These are phyloP conservation scores for Ischnura elegans DNA, from an alignment of 2,888 invertebrate genomes.

Conservation along the genomic window DNA sequence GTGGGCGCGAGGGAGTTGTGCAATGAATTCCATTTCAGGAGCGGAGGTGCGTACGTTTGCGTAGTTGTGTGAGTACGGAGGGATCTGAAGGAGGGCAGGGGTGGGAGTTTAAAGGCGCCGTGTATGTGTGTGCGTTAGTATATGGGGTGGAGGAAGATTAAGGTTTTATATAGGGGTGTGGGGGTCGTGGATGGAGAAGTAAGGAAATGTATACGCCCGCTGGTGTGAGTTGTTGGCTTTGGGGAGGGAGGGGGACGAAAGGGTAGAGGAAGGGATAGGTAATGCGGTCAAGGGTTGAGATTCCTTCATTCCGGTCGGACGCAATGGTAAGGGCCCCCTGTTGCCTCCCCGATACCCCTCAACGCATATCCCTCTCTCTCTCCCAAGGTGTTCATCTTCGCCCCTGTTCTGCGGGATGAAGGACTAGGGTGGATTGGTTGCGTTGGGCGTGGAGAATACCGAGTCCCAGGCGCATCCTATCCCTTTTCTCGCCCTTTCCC, in stretches of 20 bases:
- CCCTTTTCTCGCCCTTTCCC: background rate
- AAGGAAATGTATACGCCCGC: slow-evolving; percentile 26
- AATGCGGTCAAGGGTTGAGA: slow-evolving; percentile 58
- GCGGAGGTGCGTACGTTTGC: background rate
- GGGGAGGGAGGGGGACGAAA: background rate
- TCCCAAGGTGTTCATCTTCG: slow-evolving; percentile 35
- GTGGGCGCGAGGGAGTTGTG: background rate
- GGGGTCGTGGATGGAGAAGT: background rate
- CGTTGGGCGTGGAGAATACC: background rate
- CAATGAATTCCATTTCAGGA: slow-evolving; percentile 62
- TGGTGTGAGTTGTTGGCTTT: slow-evolving; percentile 33
- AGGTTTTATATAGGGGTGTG: background rate
- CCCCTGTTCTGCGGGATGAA: background rate
- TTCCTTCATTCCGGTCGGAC: slow-evolving; percentile 65
- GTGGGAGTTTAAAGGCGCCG: slow-evolving; percentile 29
- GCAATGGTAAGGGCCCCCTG: background rate
- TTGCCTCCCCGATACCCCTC: slow-evolving; percentile 2
- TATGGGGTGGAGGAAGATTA: background rate
- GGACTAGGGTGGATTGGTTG: background rate
- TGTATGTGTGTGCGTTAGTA: background rate
- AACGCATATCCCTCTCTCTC: background rate
- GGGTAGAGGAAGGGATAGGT: slow-evolving; percentile 1
- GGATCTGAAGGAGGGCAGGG: background rate
- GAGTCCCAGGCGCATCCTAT: background rate
- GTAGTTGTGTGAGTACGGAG: background rate